Conservation (phyloP, 2,113 vertebrate species). For the Phycodurus eques region DNA sequence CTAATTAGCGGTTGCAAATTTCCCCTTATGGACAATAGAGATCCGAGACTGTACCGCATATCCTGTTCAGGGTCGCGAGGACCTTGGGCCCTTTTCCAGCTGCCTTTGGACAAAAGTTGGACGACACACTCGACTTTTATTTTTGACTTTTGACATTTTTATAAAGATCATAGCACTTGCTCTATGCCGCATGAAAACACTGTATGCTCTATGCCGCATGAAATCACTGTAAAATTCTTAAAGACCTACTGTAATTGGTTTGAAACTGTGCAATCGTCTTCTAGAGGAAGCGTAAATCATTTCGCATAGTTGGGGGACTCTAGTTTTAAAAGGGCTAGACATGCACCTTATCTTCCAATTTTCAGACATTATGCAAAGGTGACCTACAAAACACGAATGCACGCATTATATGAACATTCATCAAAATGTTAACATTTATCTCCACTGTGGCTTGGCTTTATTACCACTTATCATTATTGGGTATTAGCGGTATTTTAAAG, state of each 20-base stretch:
- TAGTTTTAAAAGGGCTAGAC: background rate
- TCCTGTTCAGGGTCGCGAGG: too few relatives aligned
- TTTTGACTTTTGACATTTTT: too few relatives aligned
- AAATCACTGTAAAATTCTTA: background rate
- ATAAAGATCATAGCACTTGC: background rate
- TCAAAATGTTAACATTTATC: background rate
- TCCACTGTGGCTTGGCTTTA: background rate
- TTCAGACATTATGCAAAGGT: background rate
- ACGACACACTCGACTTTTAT: too few relatives aligned
- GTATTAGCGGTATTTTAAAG: background rate
- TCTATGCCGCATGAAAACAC: background rate
- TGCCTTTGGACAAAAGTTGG: too few relatives aligned
- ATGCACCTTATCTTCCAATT: background rate
- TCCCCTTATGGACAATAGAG: too few relatives aligned
- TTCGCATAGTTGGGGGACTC: too few relatives aligned
- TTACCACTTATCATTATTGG: background rate
- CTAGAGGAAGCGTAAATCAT: background rate
- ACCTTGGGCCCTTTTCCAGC: too few relatives aligned
- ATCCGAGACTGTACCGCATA: too few relatives aligned
- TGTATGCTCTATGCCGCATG: background rate
- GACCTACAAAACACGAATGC: background rate
- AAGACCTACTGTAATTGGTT: too few relatives aligned
- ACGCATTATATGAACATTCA: background rate
- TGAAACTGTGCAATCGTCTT: background rate
- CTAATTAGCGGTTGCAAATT: too few relatives aligned